Percentiles rank a stretch among this genome's conserved stretches.
Conservation (phyloP, 64 coral and sea anemone species). For the Cladopsammia gracilis region DNA sequence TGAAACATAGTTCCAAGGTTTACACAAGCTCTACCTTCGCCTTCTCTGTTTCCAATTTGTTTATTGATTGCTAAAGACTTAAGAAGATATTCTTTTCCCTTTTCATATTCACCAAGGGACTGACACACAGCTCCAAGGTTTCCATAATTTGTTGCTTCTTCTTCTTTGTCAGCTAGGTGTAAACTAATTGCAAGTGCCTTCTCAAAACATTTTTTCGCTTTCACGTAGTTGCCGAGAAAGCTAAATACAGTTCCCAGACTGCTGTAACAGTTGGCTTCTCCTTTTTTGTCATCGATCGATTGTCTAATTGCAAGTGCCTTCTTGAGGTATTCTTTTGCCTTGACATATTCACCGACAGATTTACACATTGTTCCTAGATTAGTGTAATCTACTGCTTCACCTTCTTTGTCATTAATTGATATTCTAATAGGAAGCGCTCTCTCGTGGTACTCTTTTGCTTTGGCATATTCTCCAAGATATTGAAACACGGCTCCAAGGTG, state of each 20-base stretch:
- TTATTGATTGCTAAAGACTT: background rate
- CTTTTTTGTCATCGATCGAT: too few relatives aligned
- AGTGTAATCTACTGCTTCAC: slow-evolving; percentile 1
- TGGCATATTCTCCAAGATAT: slow-evolving; percentile 6
- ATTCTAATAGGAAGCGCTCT: background rate
- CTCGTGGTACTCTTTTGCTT: slow-evolving; percentile 14
- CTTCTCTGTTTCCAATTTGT: slow-evolving; percentile 1
- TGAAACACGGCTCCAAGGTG: background rate
- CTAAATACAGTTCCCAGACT: too few relatives aligned
- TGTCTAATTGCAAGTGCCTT: too few relatives aligned
- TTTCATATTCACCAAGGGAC: slow-evolving; percentile 1
- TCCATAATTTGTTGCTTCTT: background rate
- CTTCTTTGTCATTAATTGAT: slow-evolving; percentile 18
- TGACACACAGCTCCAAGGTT: background rate
- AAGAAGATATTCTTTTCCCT: background rate
- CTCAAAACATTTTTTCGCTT: too few relatives aligned
- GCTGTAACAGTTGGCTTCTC: too few relatives aligned
- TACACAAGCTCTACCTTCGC: background rate
- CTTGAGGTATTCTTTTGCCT: too few relatives aligned
- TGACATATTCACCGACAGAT: background rate
- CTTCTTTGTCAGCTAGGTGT: background rate
- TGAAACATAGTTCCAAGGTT: background rate
- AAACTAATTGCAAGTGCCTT: background rate
- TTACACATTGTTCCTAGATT: background rate
- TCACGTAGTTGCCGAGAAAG: too few relatives aligned